Evolutionary conservation across 2,888 invertebrate species (phyloP).

Genomic region (Microplitis deprimator): DNA sequence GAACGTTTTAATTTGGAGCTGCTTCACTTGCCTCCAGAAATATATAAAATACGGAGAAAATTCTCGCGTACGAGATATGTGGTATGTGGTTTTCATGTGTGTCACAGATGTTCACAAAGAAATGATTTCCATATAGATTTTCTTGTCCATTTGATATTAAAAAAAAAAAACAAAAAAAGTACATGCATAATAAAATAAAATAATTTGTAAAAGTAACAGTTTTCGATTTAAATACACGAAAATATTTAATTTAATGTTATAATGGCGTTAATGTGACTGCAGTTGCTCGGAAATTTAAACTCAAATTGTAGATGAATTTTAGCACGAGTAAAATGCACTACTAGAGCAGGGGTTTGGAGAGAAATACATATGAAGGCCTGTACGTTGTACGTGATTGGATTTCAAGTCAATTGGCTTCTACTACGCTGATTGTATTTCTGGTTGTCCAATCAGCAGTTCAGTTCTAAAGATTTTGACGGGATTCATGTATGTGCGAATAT

Average conservation of each 20-base stretch:
- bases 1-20: conserved; percentile 21
- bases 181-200: too few species aligned
- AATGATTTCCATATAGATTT: neutral
- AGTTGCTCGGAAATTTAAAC: neutral
- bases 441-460: conserved; percentile 10
- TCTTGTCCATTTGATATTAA: neutral
- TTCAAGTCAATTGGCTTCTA: conserved; percentile 37
- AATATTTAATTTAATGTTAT: neutral
- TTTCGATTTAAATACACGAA: neutral
- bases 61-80: conserved; percentile 9
- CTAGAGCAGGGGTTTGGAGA: conserved; percentile 19
- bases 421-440: conserved; percentile 9
- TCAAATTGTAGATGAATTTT: neutral
- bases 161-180: neutral
- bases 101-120: neutral
- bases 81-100: neutral
- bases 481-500: neutral
- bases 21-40: conserved; percentile 13
- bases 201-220: neutral
- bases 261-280: neutral
- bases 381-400: conserved; percentile 39
- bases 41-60: neutral
- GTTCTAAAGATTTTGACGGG: conserved; percentile 3
- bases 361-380: conserved; percentile 1
- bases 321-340: neutral